Evolutionary conservation across 2,888 invertebrate species (phyloP).

Genomic region (Eristalis tenax): DNA sequence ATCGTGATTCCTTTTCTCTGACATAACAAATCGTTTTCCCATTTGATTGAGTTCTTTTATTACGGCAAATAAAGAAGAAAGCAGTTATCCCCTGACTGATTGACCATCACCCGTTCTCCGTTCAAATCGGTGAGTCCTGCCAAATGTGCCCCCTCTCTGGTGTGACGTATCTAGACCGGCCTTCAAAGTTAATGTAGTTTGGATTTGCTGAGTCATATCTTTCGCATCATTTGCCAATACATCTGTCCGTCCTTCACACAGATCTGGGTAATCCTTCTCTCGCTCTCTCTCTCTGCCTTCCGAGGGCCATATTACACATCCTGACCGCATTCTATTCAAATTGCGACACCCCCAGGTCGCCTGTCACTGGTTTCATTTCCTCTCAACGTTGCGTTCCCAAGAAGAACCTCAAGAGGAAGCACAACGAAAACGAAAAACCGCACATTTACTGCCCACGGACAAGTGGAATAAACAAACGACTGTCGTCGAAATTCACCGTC

Average conservation of each 20-base stretch:
- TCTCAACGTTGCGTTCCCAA: slow-evolving; percentile 10
- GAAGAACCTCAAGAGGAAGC: slow-evolving; percentile 12
- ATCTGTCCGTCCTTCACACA: slow-evolving; percentile 23
- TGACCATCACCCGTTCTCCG: not conserved
- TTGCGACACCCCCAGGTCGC: not conserved
- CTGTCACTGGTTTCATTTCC: not conserved
- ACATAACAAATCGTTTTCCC: too few species aligned
- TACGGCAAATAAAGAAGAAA: not conserved
- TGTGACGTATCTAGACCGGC: not conserved
- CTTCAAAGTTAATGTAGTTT: not conserved
- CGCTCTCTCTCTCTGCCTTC: too few species aligned
- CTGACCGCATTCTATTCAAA: slow-evolving; percentile 15
- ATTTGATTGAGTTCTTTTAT: not conserved
- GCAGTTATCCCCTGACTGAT: not conserved
- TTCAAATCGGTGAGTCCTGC: not conserved
- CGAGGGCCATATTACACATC: slow-evolving; percentile 17
- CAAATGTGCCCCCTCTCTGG: not conserved
- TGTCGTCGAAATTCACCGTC: slow-evolving; percentile 22
- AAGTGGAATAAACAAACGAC: slow-evolving; percentile 16
- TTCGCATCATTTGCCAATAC: slow-evolving; percentile 20
- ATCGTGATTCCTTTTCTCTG: too few species aligned
- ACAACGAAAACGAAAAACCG: not conserved
- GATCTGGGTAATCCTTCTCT: not conserved
- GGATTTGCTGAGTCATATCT: not conserved
- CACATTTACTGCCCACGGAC: not conserved